Base-by-base conservation (phyloP, 2,797 vertebrate genomes). In the Leptodactylus fallax region DNA sequence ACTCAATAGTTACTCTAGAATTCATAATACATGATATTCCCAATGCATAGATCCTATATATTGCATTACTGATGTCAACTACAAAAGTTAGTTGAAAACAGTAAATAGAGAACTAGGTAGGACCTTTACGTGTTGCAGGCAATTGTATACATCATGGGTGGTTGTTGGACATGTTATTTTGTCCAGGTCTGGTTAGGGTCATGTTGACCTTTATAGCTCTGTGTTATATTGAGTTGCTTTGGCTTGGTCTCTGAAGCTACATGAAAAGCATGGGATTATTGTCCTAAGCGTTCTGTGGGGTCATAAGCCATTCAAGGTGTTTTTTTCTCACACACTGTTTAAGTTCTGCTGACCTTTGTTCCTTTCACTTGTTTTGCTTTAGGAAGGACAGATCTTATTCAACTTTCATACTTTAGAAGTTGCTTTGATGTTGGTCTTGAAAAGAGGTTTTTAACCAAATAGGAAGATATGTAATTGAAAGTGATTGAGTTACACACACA, bases 301-400 rank as follows among this genome's bases (percentile, higher is more conserved):
- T 76, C 7, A 6, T 11, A 53, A 23, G 53, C 58, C 36, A 56
- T 36, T 78, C 55, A 36, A 78, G 72, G 86, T 76, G 86, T 51
- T 81, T 74, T 65, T 49, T 81, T 36, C 79, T 65, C 83, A 61
- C 36, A n/a, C 76, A 19, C 25, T 3, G 72, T 58, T 77, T 77
- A 58, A 83, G 60, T 78, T 72, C 74, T 60, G 61, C 51, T 84
- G 87, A 83, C 63, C 74, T 88, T 88, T 88, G 67, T 60, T 85
- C 63, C 76, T 88, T 88, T 83, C 53, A 47, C 82, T 84, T 85
- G 76, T 85, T 85, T 84, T 79, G 27, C 47, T 72, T 71, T 61
- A 60, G 45, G 60, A 79, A 84, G 63, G 27, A 49, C 21, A n/a
- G 79, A 67, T 51, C n/a, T 51, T 36, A 49, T 65, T 56, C 61